Evolutionary conservation across 2,888 invertebrate genomes (phyloP).

Genomic region (Troglohyphantes excavatus): DNA sequence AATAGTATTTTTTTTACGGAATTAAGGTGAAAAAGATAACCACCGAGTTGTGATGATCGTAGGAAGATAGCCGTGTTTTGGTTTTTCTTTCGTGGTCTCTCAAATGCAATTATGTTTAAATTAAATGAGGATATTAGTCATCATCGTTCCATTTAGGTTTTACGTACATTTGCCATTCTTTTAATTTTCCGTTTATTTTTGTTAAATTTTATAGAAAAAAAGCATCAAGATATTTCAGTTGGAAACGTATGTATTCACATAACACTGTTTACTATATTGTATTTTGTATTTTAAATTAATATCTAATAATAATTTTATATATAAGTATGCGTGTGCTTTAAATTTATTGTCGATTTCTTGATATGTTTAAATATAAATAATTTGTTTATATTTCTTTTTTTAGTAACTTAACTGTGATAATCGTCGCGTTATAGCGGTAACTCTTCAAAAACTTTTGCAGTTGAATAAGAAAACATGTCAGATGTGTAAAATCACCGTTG

Average conservation of each 20-base stretch:
- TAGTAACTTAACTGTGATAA: too few relatives aligned
- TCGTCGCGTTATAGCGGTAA: too few relatives aligned
- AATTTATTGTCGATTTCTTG: too few relatives aligned
- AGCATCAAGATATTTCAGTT: not conserved
- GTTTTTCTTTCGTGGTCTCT: constrained; percentile 29
- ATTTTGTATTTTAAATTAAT: too few relatives aligned
- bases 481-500: too few relatives aligned
- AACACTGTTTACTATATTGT: not conserved
- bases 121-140: not conserved
- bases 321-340: too few relatives aligned
- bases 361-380: too few relatives aligned
- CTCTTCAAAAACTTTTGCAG: too few relatives aligned
- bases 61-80: constrained; percentile 6
- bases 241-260: not conserved
- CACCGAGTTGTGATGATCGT: not conserved
- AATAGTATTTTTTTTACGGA: not conserved
- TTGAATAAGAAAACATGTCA: too few relatives aligned
- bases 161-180: not conserved
- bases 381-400: too few relatives aligned
- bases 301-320: too few relatives aligned
- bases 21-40: not conserved
- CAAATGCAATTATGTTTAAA: constrained; percentile 28
- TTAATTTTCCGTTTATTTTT: not conserved
- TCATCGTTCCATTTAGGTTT: not conserved
- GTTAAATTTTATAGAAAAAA: not conserved